A percentile compares a stretch with the other conserved stretches of the same genome.
Evolutionary conservation across 1,140 invertebrate genomes (phyloP).

Genomic region (Sycophaga agraensis): DNA sequence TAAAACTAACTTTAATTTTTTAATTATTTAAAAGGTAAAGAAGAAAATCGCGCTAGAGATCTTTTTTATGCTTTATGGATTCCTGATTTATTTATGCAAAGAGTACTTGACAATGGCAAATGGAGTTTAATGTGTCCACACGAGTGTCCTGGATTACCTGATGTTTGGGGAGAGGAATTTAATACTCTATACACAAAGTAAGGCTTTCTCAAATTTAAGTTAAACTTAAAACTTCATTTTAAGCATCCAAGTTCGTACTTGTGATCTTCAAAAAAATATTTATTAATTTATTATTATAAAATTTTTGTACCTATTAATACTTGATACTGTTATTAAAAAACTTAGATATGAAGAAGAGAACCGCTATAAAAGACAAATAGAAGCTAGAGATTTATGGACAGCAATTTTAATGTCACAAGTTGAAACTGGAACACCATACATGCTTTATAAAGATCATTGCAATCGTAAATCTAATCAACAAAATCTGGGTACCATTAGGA

Average conservation of each 20-base stretch:
- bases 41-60: conserved; percentile 90
- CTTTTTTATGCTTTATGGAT: conserved; percentile 99
- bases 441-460: conserved; percentile 97
- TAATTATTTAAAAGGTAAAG: conserved; percentile 73
- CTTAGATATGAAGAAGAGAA: conserved; percentile 84
- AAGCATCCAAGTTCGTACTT: too few species aligned
- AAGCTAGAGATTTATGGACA: conserved; percentile 90
- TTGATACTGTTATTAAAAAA: conserved; percentile 2
- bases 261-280: neutral
- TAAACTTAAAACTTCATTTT: conserved; percentile 16
- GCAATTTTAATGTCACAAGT: conserved; percentile 95
- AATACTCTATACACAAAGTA: conserved; percentile 83
- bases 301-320: too few species aligned
- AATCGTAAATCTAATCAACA: conserved; percentile 98
- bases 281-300: too few species aligned
- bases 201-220: conserved; percentile 16
- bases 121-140: conserved; percentile 99
- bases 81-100: conserved; percentile 97
- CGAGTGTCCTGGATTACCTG: conserved; percentile 85
- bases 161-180: conserved; percentile 95
- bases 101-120: conserved; percentile 82
- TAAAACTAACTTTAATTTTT: too few species aligned
- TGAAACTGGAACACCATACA: conserved; percentile 98
- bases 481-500: conserved; percentile 98
- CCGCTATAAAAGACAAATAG: conserved; percentile 72